Base-by-base conservation (phyloP, 1,140 invertebrate species). In the Drosophila grimshawi region DNA sequence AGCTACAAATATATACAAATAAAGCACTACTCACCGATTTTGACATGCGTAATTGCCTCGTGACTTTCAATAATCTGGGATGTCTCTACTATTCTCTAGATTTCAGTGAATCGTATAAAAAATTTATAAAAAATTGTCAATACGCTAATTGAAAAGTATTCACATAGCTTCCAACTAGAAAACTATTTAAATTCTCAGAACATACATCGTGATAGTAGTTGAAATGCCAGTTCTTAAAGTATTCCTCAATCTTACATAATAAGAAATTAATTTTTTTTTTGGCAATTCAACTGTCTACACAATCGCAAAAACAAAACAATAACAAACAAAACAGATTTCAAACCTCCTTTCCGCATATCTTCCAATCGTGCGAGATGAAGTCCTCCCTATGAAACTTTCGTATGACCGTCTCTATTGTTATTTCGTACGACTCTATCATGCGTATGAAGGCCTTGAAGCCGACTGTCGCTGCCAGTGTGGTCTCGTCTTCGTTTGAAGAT, bases 361-460 rank as follows among this genome's bases (percentile, higher is more conserved):
- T 96, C 96, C 96, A 97, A 78, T 95, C 94, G 64, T 95, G 94
- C 33, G 95, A 94, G 63, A 95, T 95, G 83, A 98, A 97, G 90
- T 97, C 97, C 93, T 97, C 95, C 8, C 96, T 96, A 60, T 94
- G 94, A 83, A 97, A 96, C 64, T 97, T 95, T 7, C 95, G 95
- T 66, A 97, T 96, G 29, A 97, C 95, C 93, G 97, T 96, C 92
- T 97, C 96, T 30, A 97, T 96, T 3, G 95, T 95, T 10, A 95
- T 95, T 90, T 97, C 95, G 79, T 96, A 95, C 49, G 96, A 92
- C 85, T 97, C 96, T 5, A 97, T 95, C 96, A 97, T 97, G 81
- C 95, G 95, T 93, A 97, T 95, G 81, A 97, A 96, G 4, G 97
- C 96, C 78, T 95, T 94, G 90, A 97, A 97, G 5, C 96, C 96